A percentile compares a stretch with the other conserved stretches of the same genome.
Evolutionary conservation across 2,797 vertebrate species (phyloP).

Genomic region (Lepus oiostolus): DNA sequence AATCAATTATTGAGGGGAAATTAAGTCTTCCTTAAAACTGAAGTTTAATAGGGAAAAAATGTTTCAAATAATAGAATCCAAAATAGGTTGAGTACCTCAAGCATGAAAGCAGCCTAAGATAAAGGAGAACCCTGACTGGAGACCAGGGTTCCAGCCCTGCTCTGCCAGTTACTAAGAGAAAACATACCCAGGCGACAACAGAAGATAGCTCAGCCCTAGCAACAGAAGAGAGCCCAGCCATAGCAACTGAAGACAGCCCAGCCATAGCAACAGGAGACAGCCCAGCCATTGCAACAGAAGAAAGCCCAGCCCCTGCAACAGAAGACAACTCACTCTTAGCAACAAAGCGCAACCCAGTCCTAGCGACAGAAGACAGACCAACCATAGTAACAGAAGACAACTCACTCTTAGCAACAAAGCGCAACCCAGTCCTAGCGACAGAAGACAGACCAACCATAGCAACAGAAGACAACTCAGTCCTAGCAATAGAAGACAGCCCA

Average conservation of each 20-base stretch:
- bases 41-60: slow-evolving; percentile 3
- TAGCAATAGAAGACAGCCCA: not conserved
- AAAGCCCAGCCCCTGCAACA: too few relatives aligned
- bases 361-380: not conserved
- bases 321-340: too few relatives aligned
- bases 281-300: too few relatives aligned
- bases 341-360: not conserved
- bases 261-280: not conserved
- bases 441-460: not conserved
- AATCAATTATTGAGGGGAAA: not conserved
- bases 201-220: not conserved
- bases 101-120: not conserved
- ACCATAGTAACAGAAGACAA: not conserved
- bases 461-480: too few relatives aligned
- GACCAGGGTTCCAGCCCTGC: not conserved
- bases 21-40: slow-evolving; percentile 50
- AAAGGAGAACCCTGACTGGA: not conserved
- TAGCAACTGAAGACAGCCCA: not conserved
- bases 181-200: not conserved
- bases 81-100: not conserved
- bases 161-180: not conserved
- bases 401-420: too few relatives aligned
- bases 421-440: not conserved
- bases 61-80: slow-evolving; percentile 35
- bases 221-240: not conserved